phyloP scores from a whole-genome alignment of 1,140 invertebrate genomes.

The Drosophila biarmipes region DNA sequence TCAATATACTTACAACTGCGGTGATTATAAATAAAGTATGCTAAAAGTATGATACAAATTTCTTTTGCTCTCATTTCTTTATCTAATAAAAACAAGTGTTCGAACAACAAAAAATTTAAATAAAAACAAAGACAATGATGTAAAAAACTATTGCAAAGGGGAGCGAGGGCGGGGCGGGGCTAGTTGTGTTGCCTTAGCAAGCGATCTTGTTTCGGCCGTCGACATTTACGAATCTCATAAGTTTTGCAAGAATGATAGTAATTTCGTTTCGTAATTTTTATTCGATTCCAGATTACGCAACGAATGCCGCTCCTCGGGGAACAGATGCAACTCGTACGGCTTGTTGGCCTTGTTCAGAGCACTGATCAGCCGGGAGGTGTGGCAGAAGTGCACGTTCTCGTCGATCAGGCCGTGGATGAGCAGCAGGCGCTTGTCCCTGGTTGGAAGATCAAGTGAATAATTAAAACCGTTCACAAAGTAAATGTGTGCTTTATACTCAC shows the following conservation, averaged over 20 bases:
- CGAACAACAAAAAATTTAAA: conserved; percentile 41
- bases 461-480: neutral
- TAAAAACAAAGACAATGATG: conserved; percentile 36
- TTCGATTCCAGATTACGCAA: conserved; percentile 95
- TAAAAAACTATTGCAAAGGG: conserved; percentile 24
- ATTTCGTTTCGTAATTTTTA: conserved; percentile 97
- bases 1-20: conserved; percentile 37
- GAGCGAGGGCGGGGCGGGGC: neutral
- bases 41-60: conserved; percentile 37
- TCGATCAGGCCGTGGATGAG: conserved; percentile 99
- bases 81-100: conserved; percentile 41
- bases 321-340: conserved; percentile 95
- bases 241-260: conserved; percentile 96
- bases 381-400: conserved; percentile 99
- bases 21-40: conserved; percentile 31
- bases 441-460: neutral
- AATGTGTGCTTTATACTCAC: conserved; percentile 85
- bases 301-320: conserved; percentile 97
- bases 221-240: conserved; percentile 86
- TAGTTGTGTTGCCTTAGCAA: conserved; percentile 21
- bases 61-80: conserved; percentile 35
- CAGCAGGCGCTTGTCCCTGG: conserved; percentile 95
- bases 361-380: conserved; percentile 96
- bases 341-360: conserved; percentile 96
- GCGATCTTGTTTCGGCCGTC: conserved; percentile 18